Base-by-base conservation (phyloP, 2,888 invertebrate species). In the Dioctria linearis region DNA sequence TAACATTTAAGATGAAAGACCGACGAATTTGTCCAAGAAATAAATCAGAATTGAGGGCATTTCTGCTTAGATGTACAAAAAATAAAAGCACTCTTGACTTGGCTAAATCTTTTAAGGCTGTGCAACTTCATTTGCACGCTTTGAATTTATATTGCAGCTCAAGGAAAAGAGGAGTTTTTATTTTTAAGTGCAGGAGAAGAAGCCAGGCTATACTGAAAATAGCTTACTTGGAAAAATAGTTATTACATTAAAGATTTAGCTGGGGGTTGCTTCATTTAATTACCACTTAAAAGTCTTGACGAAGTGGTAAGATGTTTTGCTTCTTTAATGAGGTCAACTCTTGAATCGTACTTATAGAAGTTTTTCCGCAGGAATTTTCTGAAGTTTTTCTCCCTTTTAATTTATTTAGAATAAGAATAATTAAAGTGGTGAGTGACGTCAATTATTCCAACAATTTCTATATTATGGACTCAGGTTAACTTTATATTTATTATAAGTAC, bases 231-330 rank as follows among this genome's bases (percentile, higher is more conserved):
- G 25, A 25, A 46, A 8, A 46, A 46, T 46, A 6, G 46, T 67
- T 67, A 13, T 42, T 66, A 67, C 46, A 13, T 67, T 67, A 8
- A 67, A 67, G 46, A 67, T 37, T 67, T 67, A 43, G 46, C 46
- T 46, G 46, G 49, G 42, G 46, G 67, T 67, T 43, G 43, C 46
- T 67, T 43, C 67, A 67, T 67, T 67, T 67, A 67, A 67, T 67
- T 67, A 67, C 67, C 67, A 67, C 67, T 67, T 13, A 67, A 67
- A 67, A 46, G 9, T 67, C 67, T 25, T 46, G 43, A 43, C n/a
- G 13, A 42, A 67, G 67, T 43, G 42, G 25, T 46, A 67, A 46
- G 67, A 25, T 46, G 43, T 25, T 6, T 25, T 46, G 25, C 42
- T 42, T 42, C 42, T 46, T 67, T 25, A 49, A 13, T n/a, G 67